Evolutionary conservation across 2,113 vertebrate genomes (phyloP).

Genomic region (Actenoides lindsayi): DNA sequence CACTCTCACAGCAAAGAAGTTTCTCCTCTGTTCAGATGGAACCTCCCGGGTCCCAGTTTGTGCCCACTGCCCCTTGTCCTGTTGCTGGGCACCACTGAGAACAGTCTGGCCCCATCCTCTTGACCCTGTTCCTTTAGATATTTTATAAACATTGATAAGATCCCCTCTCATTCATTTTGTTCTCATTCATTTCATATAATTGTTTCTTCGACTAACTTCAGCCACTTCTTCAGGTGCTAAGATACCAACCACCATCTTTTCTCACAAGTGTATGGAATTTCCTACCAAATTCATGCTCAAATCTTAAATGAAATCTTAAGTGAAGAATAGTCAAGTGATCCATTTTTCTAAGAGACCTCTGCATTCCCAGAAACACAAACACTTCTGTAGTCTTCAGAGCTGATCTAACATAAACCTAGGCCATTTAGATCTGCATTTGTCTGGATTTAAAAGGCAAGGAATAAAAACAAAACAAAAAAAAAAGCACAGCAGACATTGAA

Average conservation of each 20-base stretch:
- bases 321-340: neutral
- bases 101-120: no score
- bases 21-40: no score
- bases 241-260: neutral
- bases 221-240: neutral
- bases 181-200: no score
- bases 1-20: no score
- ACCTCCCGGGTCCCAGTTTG: no score
- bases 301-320: neutral
- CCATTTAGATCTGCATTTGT: neutral
- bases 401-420: neutral
- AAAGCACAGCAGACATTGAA: neutral
- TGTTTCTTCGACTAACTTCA: neutral
- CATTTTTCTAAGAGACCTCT: neutral
- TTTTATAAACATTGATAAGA: no score
- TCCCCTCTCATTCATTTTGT: no score
- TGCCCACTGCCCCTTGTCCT: no score
- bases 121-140: no score
- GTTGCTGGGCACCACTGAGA: no score
- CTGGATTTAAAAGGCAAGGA: neutral
- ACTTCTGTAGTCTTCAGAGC: neutral
- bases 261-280: neutral
- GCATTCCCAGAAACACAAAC: neutral
- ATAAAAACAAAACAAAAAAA: accelerated
- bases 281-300: neutral